Evolutionary conservation across 1,140 invertebrate genomes (phyloP).

Genomic region (Euglossa dilemma): DNA sequence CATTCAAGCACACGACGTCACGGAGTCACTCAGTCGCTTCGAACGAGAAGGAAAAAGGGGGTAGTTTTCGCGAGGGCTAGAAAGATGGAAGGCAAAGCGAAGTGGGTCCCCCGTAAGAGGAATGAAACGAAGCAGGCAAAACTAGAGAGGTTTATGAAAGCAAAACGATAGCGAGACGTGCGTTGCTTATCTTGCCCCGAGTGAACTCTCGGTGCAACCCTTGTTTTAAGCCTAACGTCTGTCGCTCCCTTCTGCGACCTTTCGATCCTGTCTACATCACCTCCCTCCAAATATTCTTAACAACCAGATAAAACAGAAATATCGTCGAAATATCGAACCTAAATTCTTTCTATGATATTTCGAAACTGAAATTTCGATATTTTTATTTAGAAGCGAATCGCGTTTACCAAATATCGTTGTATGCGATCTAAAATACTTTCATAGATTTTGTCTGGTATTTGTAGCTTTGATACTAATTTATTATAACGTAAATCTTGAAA

Average conservation of each 20-base stretch:
- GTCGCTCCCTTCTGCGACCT: background rate
- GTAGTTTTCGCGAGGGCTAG: slow-evolving; percentile 32
- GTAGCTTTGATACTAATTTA: too few relatives aligned
- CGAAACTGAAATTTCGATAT: too few relatives aligned
- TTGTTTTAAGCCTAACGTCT: slow-evolving; percentile 58
- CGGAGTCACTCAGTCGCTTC: slow-evolving; percentile 45
- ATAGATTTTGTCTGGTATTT: too few relatives aligned
- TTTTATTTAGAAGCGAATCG: too few relatives aligned
- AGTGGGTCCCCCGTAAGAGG: slow-evolving; percentile 37
- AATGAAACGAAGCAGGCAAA: slow-evolving; percentile 47
- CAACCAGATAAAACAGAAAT: too few relatives aligned
- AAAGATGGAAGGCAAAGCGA: slow-evolving; percentile 29
- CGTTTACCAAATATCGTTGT: too few relatives aligned
- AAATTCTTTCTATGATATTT: too few relatives aligned
- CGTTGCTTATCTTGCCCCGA: slow-evolving; percentile 69
- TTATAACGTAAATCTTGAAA: too few relatives aligned
- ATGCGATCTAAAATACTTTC: too few relatives aligned
- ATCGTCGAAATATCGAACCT: too few relatives aligned
- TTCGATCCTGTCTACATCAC: background rate
- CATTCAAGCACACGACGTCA: background rate
- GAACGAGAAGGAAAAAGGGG: background rate
- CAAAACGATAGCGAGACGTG: slow-evolving; percentile 74
- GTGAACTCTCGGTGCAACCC: slow-evolving; percentile 41
- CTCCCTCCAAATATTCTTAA: background rate
- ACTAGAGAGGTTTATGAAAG: slow-evolving; percentile 69